These are phyloP conservation scores for Bathynomus jamesi DNA, from an alignment of 1,140 invertebrate genomes.

Conservation along the genomic window DNA sequence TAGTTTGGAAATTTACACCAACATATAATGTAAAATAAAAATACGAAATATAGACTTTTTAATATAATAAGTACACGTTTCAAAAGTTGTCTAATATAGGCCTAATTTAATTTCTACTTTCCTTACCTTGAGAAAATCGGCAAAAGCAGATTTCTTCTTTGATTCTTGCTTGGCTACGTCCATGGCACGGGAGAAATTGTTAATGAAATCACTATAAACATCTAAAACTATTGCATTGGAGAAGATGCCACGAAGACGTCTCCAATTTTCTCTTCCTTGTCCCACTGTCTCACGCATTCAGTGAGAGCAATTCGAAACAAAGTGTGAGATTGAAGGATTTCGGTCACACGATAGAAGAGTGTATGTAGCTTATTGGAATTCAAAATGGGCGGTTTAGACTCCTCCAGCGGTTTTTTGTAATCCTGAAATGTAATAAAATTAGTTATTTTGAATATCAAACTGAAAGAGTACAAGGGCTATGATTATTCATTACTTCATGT, in stretches of 20 bases:
- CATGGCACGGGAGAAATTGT: slow-evolving; percentile 93
- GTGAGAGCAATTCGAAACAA: slow-evolving; percentile 86
- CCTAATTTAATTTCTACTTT: no score
- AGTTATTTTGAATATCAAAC: slow-evolving; percentile 5
- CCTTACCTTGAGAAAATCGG: slow-evolving; percentile 85
- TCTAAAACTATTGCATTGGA: slow-evolving; percentile 88
- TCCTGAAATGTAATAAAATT: slow-evolving; percentile 63
- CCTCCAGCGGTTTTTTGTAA: slow-evolving; percentile 85
- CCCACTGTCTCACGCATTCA: slow-evolving; percentile 82
- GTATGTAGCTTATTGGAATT: slow-evolving; percentile 72
- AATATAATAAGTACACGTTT: no score
- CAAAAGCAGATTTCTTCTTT: slow-evolving; percentile 79
- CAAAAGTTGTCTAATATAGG: no score
- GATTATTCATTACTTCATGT: background rate
- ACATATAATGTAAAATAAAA: no score
- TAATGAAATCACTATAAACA: slow-evolving; percentile 92
- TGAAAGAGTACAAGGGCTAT: background rate
- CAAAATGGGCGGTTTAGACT: slow-evolving; percentile 73
- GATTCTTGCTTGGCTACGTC: slow-evolving; percentile 88
- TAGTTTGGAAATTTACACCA: no score
- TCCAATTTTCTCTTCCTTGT: slow-evolving; percentile 84
- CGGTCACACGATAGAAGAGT: slow-evolving; percentile 78
- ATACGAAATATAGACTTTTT: no score
- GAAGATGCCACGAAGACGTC: slow-evolving; percentile 90
- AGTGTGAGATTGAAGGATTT: slow-evolving; percentile 89